Evolutionary conservation across 2,113 vertebrate species (phyloP).

Genomic region (Turnix velox): DNA sequence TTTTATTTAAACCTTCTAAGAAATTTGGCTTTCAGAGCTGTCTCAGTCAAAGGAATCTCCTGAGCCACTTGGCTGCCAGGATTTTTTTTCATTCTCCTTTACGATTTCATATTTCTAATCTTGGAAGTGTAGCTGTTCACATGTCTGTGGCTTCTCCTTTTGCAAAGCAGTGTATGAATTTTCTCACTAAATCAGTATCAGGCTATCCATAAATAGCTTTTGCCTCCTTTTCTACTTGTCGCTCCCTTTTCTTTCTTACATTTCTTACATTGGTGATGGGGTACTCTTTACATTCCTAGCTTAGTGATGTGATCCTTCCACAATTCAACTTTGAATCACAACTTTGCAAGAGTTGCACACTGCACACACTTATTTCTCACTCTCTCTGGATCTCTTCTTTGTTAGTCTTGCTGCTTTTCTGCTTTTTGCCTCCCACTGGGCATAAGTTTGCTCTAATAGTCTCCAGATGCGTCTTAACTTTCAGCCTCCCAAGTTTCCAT

Average conservation of each 20-base stretch:
- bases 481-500: background rate
- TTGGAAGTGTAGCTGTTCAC: background rate
- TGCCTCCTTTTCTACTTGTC: background rate
- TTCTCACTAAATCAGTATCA: background rate
- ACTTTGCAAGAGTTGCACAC: background rate
- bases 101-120: background rate
- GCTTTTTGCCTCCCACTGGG: constrained; percentile 42
- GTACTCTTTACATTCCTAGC: background rate
- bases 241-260: background rate
- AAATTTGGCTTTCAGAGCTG: background rate
- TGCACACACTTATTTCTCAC: background rate
- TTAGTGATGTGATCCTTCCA: background rate
- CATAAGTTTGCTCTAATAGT: constrained; percentile 11
- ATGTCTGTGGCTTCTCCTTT: background rate
- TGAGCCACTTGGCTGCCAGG: background rate
- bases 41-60: background rate
- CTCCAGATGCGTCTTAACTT: constrained; percentile 52
- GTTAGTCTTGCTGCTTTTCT: constrained; percentile 16
- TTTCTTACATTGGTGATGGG: background rate
- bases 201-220: background rate
- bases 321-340: background rate
- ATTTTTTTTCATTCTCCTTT: background rate
- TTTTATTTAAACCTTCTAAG: background rate
- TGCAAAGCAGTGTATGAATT: background rate
- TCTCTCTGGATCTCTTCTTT: background rate